Base-by-base conservation (phyloP, 1,140 invertebrate species). In the Ptiloglossa arizonensis region DNA sequence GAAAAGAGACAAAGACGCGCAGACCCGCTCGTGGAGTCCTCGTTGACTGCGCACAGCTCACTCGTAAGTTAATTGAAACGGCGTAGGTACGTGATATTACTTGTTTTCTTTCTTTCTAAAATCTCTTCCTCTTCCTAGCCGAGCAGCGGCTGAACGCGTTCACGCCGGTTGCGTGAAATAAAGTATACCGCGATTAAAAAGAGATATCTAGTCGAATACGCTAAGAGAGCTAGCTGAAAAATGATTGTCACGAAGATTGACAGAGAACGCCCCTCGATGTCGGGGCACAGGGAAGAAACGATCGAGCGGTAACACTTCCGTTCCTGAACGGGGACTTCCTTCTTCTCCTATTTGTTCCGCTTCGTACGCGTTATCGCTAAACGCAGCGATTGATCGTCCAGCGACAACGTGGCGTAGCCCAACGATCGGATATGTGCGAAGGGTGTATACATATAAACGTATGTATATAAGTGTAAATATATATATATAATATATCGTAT, bases 231-330 rank as follows among this genome's bases (percentile, higher is more conserved):
- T 86, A 77, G 83, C 48, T 80, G 79, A 82, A n/a, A 87, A 90
- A 89, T 91, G 90, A 91, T 91, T 91, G 90, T 91, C 90, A 89
- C 85, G 78, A 87, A 86, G 85, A 87, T 87, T 84, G 81, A 86
- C 79, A 77, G 52, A 83, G 71, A 70, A 59, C 52, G 77, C 56
- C 38, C 74, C 74, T 24, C 35, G 52, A 46, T 35, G 32, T 62
- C 24, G 68, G 48, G 27, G 50, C 29, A 74, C 67, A 52, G 44
- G 66, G 67, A 46, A 62, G 44, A 82, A 64, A 79, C 54, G 66
- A 69, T 80, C 46, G 32, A 22, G 59, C 38, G 62, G 54, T 29
- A 19, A 24, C 17, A 60, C 27, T 56, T 59, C 50, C 46, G 9
- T 38, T 46, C 56, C 6, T 52, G 2, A 56, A 29, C 24, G n/a